These are phyloP conservation scores for Polydrusus tereticollis DNA, from an alignment of 2,888 invertebrate genomes.

Conservation along the genomic window DNA sequence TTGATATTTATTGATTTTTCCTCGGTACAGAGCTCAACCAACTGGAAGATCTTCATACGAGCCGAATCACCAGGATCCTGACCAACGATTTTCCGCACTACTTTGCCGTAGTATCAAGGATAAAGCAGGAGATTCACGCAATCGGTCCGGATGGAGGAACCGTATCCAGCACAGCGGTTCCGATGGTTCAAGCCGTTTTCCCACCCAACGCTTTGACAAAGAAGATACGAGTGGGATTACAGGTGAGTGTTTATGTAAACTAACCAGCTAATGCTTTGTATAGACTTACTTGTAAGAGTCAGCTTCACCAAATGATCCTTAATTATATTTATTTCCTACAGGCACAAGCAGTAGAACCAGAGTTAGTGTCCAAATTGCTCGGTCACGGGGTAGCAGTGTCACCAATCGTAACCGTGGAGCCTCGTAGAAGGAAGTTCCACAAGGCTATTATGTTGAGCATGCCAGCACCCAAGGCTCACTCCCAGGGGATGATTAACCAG, in stretches of 20 bases:
- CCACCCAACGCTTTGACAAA: constrained; percentile 98
- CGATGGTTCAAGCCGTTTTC: constrained; percentile 87
- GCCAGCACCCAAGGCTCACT: constrained; percentile 81
- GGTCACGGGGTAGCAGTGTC: constrained; percentile 98
- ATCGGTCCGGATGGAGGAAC: constrained; percentile 98
- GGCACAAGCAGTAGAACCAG: constrained; percentile 94
- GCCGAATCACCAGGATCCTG: constrained; percentile 91
- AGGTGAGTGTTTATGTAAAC: constrained; percentile 70
- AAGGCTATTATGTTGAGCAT: constrained; percentile 97
- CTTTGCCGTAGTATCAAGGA: constrained; percentile 94
- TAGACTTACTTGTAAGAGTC: no score
- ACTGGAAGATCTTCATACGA: constrained; percentile 87
- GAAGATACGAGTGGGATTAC: constrained; percentile 97
- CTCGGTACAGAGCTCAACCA: constrained; percentile 77
- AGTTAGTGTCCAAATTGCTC: constrained; percentile 85
- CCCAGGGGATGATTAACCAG: constrained; percentile 84
- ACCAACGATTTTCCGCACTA: constrained; percentile 99
- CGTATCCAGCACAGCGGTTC: constrained; percentile 93
- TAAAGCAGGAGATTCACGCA: constrained; percentile 96
- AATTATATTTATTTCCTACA: constrained; percentile 62
- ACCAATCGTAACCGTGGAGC: constrained; percentile 98
- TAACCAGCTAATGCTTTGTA: no score
- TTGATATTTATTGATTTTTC: constrained; percentile 10
- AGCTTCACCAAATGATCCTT: no score
- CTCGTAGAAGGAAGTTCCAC: constrained; percentile 97